Evolutionary conservation across 2,797 vertebrate genomes (phyloP).

Genomic region (Gambelia wislizenii): DNA sequence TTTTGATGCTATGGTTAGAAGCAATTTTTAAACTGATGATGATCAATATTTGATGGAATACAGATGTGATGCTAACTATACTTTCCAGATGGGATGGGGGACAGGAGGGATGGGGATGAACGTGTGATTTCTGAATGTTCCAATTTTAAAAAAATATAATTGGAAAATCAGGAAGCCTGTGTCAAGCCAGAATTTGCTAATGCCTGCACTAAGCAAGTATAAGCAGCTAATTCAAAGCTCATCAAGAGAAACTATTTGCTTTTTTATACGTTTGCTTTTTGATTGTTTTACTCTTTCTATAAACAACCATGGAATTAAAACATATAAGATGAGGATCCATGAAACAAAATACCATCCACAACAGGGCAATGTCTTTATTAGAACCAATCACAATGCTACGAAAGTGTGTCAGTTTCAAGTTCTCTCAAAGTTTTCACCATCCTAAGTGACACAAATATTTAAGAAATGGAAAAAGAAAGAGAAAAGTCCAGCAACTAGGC

Average conservation of each 20-base stretch:
- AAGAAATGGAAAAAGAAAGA: too few species aligned
- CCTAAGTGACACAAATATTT: too few species aligned
- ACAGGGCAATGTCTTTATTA: not conserved
- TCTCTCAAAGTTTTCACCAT: too few species aligned
- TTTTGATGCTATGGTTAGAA: not conserved
- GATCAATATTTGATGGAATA: not conserved
- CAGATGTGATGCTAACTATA: not conserved
- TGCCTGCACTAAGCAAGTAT: not conserved
- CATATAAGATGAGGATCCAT: not conserved
- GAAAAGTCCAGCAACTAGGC: too few species aligned
- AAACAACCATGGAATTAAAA: not conserved
- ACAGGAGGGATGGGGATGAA: not conserved
- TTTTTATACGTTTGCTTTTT: not conserved
- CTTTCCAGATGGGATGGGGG: not conserved
- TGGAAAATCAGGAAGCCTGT: not conserved
- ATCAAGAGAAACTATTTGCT: not conserved
- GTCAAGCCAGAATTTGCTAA: not conserved
- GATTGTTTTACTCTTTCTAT: not conserved
- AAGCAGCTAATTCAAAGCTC: not conserved
- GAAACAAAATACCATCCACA: not conserved
- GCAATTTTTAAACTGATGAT: not conserved
- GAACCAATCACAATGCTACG: too few species aligned
- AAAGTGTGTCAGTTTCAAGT: too few species aligned
- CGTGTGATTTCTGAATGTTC: not conserved
- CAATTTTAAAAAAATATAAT: not conserved